Percentiles rank a stretch among this genome's conserved stretches.
Conservation (phyloP, 2,888 invertebrate species). For the Steinernema carpocapsae region DNA sequence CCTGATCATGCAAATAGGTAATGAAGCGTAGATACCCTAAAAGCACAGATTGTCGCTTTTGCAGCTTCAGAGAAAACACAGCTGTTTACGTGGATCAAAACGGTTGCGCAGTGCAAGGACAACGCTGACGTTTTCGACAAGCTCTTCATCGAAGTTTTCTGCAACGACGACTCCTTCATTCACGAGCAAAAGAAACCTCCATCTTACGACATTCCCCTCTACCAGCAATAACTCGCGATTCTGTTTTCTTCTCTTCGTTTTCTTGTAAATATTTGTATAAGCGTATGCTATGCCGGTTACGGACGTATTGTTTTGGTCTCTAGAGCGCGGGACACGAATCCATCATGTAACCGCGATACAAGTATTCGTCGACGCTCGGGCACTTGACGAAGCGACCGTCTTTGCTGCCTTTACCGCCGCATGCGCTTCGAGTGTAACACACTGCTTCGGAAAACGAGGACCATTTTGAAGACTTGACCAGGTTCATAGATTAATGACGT, state of each 20-base stretch:
- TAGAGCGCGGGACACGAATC: not conserved
- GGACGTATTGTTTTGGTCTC: not conserved
- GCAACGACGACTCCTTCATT: conserved; percentile 80
- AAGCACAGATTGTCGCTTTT: not conserved
- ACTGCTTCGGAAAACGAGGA: not conserved
- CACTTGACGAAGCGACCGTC: not conserved
- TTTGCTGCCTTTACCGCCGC: not conserved
- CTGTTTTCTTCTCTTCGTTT: not conserved
- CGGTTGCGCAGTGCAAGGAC: conserved; percentile 84
- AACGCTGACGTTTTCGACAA: conserved; percentile 97
- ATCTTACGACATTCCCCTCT: not conserved
- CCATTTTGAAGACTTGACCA: not conserved
- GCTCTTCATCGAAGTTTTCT: conserved; percentile 82
- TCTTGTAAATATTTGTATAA: conserved; percentile 26
- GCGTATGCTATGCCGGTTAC: not conserved
- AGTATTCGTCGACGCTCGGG: not conserved
- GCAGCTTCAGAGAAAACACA: not conserved
- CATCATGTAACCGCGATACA: conserved; percentile 4
- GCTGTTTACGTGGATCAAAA: conserved; percentile 18
- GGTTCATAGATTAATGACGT: conserved; percentile 33
- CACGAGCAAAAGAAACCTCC: conserved; percentile 9
- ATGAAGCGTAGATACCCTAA: not conserved
- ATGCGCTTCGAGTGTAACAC: not conserved
- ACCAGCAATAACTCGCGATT: conserved; percentile 1
- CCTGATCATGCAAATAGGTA: not conserved